A percentile compares a stretch with the other conserved stretches of the same genome.
Conservation (phyloP, 2,888 invertebrate species). For the Villa cingulata region DNA sequence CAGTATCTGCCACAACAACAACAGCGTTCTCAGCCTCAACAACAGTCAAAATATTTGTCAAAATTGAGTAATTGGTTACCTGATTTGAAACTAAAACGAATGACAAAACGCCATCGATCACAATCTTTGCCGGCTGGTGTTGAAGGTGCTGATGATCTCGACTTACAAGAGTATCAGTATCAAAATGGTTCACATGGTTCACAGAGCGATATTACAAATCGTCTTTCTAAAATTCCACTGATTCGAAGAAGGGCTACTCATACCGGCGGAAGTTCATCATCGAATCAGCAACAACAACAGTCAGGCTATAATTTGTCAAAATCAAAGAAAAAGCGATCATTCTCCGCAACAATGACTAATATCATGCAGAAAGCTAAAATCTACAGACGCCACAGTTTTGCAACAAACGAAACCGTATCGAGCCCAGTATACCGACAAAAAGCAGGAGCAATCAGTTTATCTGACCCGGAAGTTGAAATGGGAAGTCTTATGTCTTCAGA, state of each 20-base stretch:
- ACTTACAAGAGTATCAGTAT: constrained; percentile 20
- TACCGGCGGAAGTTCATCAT: constrained; percentile 6
- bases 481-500: constrained; percentile 29
- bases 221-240: constrained; percentile 24
- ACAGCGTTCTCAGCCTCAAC: constrained; percentile 11
- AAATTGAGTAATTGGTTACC: constrained; percentile 57
- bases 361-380: constrained; percentile 69
- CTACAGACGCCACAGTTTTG: constrained; percentile 36
- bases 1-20: constrained; percentile 13
- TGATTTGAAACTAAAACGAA: constrained; percentile 50
- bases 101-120: constrained; percentile 60
- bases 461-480: constrained; percentile 58
- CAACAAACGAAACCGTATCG: constrained; percentile 13
- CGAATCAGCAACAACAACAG: background rate
- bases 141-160: constrained; percentile 38
- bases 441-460: constrained; percentile 46
- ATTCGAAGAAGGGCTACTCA: constrained; percentile 21
- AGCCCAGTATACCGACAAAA: constrained; percentile 30
- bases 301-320: constrained; percentile 32
- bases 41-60: constrained; percentile 36
- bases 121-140: constrained; percentile 66
- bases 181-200: constrained; percentile 15
- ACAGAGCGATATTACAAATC: constrained; percentile 23
- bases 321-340: constrained; percentile 67
- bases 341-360: constrained; percentile 73